Evolutionary conservation across 2,888 invertebrate species (phyloP), one percentile per base, ranked within the genome.

Genomic region (Anorthoa munda): DNA sequence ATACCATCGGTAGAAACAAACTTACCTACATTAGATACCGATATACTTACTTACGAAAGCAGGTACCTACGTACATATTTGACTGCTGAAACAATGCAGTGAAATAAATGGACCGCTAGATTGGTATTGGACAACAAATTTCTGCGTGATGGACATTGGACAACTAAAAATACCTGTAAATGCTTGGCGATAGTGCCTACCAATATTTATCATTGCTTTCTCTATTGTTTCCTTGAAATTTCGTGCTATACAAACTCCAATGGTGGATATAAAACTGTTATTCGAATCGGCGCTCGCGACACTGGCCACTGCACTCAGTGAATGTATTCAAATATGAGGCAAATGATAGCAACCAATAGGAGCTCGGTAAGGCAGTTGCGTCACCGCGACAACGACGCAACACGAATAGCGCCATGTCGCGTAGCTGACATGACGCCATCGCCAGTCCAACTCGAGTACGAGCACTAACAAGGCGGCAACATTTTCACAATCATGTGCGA

Each of bases 351-450:
- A 46, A 66, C 84, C 83, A 83, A 78, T 83, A 74, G 71, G 66
- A 74, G 50, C 58, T n/a, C 65, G 64, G 48, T 72, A 83, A 81
- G 78, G 64, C 64, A 59, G 58, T 79, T 85, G 77, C 88, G 88
- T 88, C 89, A 89, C 75, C 72, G 88, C 88, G 77, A 84, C 88
- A 86, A 84, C 83, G 74, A 82, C 80, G 88, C 86, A 88, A 86
- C 89, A 74, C 79, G 81, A 82, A 82, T 81, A 79, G 80, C 79
- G 87, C 83, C 81, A 85, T 88, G 88, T 86, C 84, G 88, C 88
- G 85, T 83, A 80, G 86, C 81, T 88, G 87, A 88, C 90, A 87
- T 85, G 82, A 83, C 83, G 74, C 67, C 68, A 79, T 78, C 65
- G 84, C 66, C 79, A 82, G 79, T 84, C 56, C 65, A 71, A 72